These are phyloP conservation scores for Pangasius macronema DNA, from an alignment of 2,797 vertebrate species.

Conservation along the genomic window DNA sequence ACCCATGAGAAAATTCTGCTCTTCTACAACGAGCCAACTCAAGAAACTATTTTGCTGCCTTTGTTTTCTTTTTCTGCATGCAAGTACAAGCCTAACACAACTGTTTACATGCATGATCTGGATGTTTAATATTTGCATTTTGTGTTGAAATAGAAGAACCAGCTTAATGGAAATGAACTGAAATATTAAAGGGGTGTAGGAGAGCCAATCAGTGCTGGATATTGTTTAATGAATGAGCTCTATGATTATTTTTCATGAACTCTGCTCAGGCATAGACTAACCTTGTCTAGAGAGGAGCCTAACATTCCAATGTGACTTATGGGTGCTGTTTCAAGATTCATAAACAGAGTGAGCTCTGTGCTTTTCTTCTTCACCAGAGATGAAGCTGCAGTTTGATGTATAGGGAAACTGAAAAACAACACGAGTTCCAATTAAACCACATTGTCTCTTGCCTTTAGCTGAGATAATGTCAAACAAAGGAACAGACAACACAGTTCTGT, in stretches of 20 bases:
- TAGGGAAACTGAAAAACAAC: not conserved
- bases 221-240: not conserved
- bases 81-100: not conserved
- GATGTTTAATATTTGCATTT: not conserved
- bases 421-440: not conserved
- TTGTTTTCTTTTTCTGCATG: not conserved
- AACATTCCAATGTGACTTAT: conserved; percentile 37
- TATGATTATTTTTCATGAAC: conserved; percentile 21
- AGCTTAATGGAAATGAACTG: not conserved
- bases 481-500: not conserved
- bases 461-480: not conserved
- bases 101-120: not conserved
- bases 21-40: not conserved
- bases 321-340: conserved; percentile 19
- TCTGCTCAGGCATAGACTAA: not conserved
- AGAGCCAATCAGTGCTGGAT: not conserved
- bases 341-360: not conserved
- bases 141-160: not conserved
- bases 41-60: not conserved
- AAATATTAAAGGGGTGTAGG: not conserved
- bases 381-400: conserved; percentile 20
- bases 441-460: not conserved
- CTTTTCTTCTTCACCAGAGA: not conserved
- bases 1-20: not conserved
- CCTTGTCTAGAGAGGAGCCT: conserved; percentile 8